A percentile compares a stretch with the other conserved stretches of the same genome.
Evolutionary conservation across 2,888 invertebrate genomes (phyloP).

Genomic region (Nebria salina): DNA sequence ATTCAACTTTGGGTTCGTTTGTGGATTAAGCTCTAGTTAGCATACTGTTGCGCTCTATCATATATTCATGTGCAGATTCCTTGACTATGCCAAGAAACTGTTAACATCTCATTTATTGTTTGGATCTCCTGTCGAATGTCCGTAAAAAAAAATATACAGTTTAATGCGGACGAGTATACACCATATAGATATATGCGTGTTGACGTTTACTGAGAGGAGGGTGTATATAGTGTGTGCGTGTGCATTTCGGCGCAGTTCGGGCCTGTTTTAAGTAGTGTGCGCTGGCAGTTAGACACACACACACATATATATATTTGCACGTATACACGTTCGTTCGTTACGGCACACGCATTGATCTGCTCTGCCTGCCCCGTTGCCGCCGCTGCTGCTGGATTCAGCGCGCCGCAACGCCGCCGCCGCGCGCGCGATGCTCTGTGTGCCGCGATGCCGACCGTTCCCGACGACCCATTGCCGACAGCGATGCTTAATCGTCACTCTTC

Average conservation of each 20-base stretch:
- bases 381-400: constrained; percentile 39
- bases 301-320: constrained; percentile 27
- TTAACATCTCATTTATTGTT: neutral
- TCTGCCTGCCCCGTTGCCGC: constrained; percentile 5
- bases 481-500: constrained; percentile 40
- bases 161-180: neutral
- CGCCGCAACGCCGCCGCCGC: constrained; percentile 20
- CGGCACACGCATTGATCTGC: constrained; percentile 46
- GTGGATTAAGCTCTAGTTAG: too few species aligned
- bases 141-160: neutral
- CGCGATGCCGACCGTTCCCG: constrained; percentile 21
- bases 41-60: too few species aligned
- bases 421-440: constrained; percentile 11
- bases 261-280: neutral
- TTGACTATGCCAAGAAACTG: neutral
- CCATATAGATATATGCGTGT: neutral
- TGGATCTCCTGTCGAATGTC: neutral
- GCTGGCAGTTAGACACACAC: neutral
- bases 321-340: constrained; percentile 5
- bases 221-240: constrained; percentile 16
- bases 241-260: constrained; percentile 6
- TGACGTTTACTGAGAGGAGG: constrained; percentile 1
- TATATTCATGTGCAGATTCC: neutral
- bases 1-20: too few species aligned
- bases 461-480: constrained; percentile 47